phyloP scores from a whole-genome alignment of 2,888 invertebrate species.

The Plebejus melissa region DNA sequence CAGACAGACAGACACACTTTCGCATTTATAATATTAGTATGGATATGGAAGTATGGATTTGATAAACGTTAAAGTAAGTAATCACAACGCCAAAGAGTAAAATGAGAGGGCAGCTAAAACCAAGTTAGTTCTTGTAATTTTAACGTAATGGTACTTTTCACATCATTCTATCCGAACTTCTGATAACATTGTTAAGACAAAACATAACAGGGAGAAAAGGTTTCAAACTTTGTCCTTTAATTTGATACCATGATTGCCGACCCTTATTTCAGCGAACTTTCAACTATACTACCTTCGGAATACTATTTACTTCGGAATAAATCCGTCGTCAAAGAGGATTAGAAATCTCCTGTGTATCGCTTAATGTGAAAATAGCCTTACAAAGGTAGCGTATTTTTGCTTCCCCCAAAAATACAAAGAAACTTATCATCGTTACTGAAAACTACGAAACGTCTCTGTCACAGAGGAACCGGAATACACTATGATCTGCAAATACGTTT shows the following conservation, averaged over 20 bases:
- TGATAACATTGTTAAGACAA: not conserved
- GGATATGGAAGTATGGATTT: no score
- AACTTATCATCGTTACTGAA: not conserved
- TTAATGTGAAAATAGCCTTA: not conserved
- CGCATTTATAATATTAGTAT: no score
- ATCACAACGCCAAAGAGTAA: not conserved
- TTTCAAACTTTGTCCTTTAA: conserved; percentile 23
- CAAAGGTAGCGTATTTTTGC: not conserved
- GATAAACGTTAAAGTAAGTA: not conserved
- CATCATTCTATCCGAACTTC: conserved; percentile 2
- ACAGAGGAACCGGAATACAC: not conserved
- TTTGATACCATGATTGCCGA: conserved; percentile 24
- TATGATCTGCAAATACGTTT: conserved; percentile 12
- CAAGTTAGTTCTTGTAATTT: conserved; percentile 11
- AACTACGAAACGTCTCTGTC: not conserved
- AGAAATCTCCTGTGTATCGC: not conserved
- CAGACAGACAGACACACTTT: no score
- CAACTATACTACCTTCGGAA: conserved; percentile 2
- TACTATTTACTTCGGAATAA: conserved; percentile 1
- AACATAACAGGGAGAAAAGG: conserved; percentile 14
- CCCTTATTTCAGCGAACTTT: conserved; percentile 18
- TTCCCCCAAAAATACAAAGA: not conserved
- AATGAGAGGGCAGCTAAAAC: not conserved
- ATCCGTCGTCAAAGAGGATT: conserved; percentile 2
- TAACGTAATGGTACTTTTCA: not conserved